Conservation (phyloP, 2,113 vertebrate species). For the Heterotis niloticus region DNA sequence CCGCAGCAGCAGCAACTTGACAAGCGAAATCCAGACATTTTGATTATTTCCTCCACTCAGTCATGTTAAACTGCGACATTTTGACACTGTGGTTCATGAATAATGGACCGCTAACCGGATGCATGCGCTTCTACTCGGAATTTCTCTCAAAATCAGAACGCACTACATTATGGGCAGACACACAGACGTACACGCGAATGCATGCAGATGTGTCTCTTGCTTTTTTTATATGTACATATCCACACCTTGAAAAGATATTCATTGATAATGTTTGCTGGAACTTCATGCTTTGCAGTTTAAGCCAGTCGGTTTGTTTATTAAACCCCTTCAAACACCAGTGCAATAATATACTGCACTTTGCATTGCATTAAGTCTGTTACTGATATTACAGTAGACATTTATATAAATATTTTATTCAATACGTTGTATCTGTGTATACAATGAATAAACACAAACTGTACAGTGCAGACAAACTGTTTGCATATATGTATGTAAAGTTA, state of each 20-base stretch:
- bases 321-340: slow-evolving; percentile 63
- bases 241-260: neutral
- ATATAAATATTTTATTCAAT: slow-evolving; percentile 77
- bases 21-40: slow-evolving; percentile 33
- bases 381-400: slow-evolving; percentile 66
- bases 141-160: neutral
- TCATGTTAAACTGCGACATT: slow-evolving; percentile 28
- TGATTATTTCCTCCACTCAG: slow-evolving; percentile 7
- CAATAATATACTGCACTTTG: slow-evolving; percentile 73
- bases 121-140: neutral
- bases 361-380: slow-evolving; percentile 76
- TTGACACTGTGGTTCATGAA: neutral
- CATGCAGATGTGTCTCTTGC: too few species aligned
- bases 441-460: slow-evolving; percentile 78
- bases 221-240: neutral
- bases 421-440: slow-evolving; percentile 70
- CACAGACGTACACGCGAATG: neutral
- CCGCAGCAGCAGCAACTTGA: slow-evolving; percentile 32
- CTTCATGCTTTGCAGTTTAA: slow-evolving; percentile 62
- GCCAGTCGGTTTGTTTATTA: slow-evolving; percentile 69
- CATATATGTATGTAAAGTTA: slow-evolving; percentile 73
- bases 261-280: slow-evolving; percentile 71
- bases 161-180: neutral
- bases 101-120: too few species aligned
- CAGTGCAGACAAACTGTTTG: slow-evolving; percentile 75